Evolutionary conservation across 2,888 invertebrate species (phyloP).

Genomic region (Steinernema scapterisci): DNA sequence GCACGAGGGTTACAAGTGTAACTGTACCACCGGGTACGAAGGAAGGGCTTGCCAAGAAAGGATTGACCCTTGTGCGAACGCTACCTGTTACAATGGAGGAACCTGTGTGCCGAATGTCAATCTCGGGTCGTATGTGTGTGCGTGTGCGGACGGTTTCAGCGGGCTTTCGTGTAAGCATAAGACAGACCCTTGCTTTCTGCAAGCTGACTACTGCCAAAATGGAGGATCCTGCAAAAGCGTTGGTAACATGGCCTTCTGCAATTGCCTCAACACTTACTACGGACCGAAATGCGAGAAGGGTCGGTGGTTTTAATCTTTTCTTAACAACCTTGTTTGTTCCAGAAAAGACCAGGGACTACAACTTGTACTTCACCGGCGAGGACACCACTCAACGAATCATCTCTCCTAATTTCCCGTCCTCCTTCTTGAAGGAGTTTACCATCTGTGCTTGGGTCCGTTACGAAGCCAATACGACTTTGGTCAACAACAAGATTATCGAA

Average conservation of each 20-base stretch:
- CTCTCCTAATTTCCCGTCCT: conserved; percentile 19
- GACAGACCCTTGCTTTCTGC: conserved; percentile 2
- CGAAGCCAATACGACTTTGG: not conserved
- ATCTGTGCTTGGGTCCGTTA: conserved; percentile 37
- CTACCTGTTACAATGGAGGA: not conserved
- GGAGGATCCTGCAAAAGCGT: conserved; percentile 10
- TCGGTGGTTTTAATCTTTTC: not conserved
- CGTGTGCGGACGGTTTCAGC: conserved; percentile 8
- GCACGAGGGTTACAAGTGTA: not conserved
- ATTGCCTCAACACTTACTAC: not conserved
- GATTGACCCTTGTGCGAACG: not conserved
- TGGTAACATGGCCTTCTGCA: conserved; percentile 5
- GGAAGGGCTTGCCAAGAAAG: not conserved
- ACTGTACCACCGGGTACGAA: not conserved
- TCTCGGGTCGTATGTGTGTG: not conserved
- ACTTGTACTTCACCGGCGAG: conserved; percentile 38
- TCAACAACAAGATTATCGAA: not conserved
- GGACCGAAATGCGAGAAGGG: conserved; percentile 1
- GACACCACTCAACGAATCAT: conserved; percentile 28
- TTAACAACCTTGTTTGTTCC: no score
- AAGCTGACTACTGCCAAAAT: conserved; percentile 5
- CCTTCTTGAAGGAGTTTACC: conserved; percentile 30
- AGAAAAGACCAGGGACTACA: conserved; percentile 38
- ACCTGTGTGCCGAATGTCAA: conserved; percentile 3
- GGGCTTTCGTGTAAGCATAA: not conserved